phyloP scores from a whole-genome alignment of 37 sponge, comb jelly and placozoan species.

The Beroe forskalii region DNA sequence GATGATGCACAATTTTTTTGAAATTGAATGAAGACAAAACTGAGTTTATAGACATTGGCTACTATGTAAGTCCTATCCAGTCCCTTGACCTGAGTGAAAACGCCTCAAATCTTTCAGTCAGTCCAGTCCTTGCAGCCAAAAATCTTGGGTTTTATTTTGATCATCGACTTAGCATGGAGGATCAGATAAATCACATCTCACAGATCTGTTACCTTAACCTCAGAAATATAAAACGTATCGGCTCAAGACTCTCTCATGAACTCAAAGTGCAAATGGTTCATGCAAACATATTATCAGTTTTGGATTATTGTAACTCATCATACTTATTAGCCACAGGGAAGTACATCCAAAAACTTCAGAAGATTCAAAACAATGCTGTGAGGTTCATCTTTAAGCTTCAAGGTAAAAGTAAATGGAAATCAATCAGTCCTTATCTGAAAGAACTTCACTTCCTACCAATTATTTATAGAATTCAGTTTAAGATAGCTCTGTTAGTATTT shows the following conservation, averaged over 20 bases:
- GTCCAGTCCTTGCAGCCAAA: background rate
- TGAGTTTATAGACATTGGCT: too few species aligned
- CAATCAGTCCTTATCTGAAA: background rate
- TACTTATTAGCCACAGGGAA: background rate
- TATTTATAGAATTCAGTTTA: background rate
- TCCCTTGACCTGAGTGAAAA: background rate
- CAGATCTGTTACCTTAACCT: background rate
- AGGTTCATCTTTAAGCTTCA: background rate
- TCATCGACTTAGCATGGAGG: background rate
- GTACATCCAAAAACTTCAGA: background rate
- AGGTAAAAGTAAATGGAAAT: background rate
- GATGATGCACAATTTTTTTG: background rate
- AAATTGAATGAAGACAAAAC: too few species aligned
- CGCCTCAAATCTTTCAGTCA: background rate
- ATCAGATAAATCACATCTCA: background rate
- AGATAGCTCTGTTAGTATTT: background rate
- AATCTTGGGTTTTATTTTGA: constrained; percentile 6
- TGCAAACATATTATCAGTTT: background rate
- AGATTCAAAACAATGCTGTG: background rate
- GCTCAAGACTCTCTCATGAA: background rate
- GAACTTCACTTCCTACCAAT: background rate
- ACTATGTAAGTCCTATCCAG: too few species aligned
- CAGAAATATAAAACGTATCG: background rate
- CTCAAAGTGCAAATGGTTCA: background rate
- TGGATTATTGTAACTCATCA: background rate